Conservation (phyloP, 2,113 vertebrate species). For the Amazona guildingii region DNA sequence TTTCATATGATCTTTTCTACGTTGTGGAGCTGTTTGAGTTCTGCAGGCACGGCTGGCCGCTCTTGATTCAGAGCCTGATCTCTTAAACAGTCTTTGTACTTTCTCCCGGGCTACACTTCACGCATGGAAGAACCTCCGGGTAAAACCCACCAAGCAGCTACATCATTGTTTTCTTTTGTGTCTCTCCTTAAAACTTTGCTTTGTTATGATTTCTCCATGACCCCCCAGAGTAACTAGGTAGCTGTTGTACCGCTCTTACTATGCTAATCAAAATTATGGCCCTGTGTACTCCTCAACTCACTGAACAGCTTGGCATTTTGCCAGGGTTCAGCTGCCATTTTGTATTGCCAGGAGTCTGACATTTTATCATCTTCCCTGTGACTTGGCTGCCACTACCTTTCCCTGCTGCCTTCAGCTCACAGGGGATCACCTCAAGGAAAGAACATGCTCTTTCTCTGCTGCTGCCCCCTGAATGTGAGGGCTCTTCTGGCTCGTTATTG, state of each 20-base stretch:
- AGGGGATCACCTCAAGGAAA: not conserved
- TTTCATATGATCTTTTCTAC: not conserved
- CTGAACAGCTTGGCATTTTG: not conserved
- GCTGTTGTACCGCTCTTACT: slow-evolving; percentile 35
- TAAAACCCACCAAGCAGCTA: slow-evolving; percentile 7
- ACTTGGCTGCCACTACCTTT: not conserved
- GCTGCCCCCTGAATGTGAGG: not conserved
- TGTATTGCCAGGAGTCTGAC: slow-evolving; percentile 43
- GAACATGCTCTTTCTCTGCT: not conserved
- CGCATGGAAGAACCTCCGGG: slow-evolving; percentile 30
- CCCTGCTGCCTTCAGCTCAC: not conserved
- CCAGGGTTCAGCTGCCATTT: slow-evolving; percentile 62
- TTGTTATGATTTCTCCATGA: slow-evolving; percentile 41
- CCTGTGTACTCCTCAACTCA: not conserved
- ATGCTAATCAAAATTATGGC: slow-evolving; percentile 27
- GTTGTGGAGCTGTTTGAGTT: not conserved
- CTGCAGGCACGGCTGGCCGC: not conserved
- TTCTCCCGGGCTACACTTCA: not conserved
- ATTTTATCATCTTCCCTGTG: slow-evolving; percentile 26
- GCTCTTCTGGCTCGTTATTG: not conserved
- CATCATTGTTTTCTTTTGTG: slow-evolving; percentile 49
- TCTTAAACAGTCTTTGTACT: slow-evolving; percentile 40
- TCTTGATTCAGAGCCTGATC: not conserved
- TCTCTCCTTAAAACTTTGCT: slow-evolving; percentile 39
- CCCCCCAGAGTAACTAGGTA: slow-evolving; percentile 29